A percentile compares a stretch with the other conserved stretches of the same genome.
These are phyloP conservation scores for Hypocryptadius cinnamomeus DNA, from an alignment of 2,113 vertebrate genomes.

Conservation along the genomic window DNA sequence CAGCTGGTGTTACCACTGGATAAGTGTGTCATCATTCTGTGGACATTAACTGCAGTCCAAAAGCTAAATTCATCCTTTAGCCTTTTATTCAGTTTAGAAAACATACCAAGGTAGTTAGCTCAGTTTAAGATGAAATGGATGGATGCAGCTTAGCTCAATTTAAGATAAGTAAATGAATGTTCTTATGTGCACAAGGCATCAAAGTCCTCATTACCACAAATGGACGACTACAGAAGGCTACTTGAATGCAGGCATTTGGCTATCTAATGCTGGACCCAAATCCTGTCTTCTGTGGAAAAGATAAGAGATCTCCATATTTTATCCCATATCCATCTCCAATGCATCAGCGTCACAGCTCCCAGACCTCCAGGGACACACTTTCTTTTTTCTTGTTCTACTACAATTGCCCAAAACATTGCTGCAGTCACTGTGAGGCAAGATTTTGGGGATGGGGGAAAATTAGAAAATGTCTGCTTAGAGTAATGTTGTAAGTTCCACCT, in stretches of 20 bases:
- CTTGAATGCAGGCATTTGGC: background rate
- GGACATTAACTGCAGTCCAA: background rate
- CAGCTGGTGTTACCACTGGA: background rate
- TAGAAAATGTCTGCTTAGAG: background rate
- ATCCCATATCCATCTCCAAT: background rate
- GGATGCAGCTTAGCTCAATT: background rate
- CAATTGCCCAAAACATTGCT: background rate
- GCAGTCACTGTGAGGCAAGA: background rate
- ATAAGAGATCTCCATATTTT: background rate
- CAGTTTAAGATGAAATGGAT: background rate
- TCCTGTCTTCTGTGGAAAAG: background rate
- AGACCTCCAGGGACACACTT: background rate
- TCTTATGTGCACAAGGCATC: background rate
- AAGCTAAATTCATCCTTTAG: background rate
- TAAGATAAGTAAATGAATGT: background rate
- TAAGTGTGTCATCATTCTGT: rapidly evolving
- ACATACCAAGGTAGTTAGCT: background rate
- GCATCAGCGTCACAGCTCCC: background rate
- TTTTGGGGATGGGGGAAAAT: background rate
- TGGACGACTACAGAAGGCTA: background rate
- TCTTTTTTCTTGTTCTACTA: background rate
- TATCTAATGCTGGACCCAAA: background rate
- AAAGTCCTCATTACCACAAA: background rate
- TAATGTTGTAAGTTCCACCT: background rate
- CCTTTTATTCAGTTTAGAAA: background rate